Evolutionary conservation across 1,140 invertebrate species (phyloP).

Genomic region (Venturia canescens): DNA sequence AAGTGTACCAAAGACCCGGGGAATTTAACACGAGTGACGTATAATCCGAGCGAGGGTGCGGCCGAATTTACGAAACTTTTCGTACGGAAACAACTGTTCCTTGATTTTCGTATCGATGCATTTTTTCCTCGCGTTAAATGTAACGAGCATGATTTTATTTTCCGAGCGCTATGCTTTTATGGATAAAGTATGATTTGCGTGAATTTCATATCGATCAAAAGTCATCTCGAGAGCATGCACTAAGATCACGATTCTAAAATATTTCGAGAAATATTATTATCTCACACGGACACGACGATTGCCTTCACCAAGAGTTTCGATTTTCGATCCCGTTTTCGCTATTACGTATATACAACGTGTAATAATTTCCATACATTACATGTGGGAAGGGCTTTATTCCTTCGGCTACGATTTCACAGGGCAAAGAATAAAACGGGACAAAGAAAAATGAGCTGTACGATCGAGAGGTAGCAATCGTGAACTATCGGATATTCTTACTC

Average conservation of each 20-base stretch:
- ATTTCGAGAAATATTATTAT: conserved; percentile 28
- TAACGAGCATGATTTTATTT: not conserved
- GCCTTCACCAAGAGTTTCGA: not conserved
- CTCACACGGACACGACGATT: conserved; percentile 5
- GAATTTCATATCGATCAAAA: conserved; percentile 27
- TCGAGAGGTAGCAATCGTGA: conserved; percentile 28
- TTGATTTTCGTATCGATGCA: not conserved
- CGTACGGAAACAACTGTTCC: conserved; percentile 20
- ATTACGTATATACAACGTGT: conserved; percentile 8
- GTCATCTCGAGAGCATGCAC: not conserved
- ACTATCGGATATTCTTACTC: not conserved
- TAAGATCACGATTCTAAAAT: not conserved
- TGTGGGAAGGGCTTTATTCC: conserved; percentile 31
- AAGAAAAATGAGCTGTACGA: not conserved
- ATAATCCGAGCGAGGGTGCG: conserved; percentile 1
- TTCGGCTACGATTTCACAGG: not conserved
- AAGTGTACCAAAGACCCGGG: not conserved
- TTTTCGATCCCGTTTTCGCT: not conserved
- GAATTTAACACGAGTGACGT: conserved; percentile 2
- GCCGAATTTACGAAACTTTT: conserved; percentile 20
- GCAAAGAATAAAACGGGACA: not conserved
- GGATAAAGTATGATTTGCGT: not conserved
- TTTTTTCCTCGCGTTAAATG: not conserved
- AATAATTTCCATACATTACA: conserved; percentile 33
- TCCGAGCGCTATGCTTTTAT: not conserved